Percentiles rank a stretch among this genome's conserved stretches.
These are phyloP conservation scores for Ophthalmolycus amberensis DNA, from an alignment of 2,113 vertebrate genomes.

Conservation along the genomic window DNA sequence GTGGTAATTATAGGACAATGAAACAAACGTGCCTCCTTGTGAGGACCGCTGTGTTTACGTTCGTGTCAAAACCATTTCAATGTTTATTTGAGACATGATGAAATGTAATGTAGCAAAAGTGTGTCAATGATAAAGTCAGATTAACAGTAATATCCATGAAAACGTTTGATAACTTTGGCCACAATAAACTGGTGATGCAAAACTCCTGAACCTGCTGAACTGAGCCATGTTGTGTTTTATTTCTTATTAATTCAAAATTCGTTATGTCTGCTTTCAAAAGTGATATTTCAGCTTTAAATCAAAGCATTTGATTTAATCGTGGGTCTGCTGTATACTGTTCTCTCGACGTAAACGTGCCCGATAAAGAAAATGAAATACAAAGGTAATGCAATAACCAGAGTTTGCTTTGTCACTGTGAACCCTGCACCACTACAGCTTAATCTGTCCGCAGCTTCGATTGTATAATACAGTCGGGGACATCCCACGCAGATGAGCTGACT, in stretches of 20 bases:
- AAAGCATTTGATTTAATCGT: neutral
- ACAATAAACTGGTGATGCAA: neutral
- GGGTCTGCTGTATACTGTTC: neutral
- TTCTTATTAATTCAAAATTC: neutral
- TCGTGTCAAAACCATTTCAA: neutral
- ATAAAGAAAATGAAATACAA: constrained; percentile 12
- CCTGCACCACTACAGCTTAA: constrained; percentile 28
- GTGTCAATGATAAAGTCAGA: neutral
- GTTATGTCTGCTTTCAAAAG: neutral
- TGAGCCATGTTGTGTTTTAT: neutral
- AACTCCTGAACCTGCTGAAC: neutral
- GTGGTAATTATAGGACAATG: neutral
- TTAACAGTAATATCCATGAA: neutral
- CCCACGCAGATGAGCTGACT: constrained; percentile 61
- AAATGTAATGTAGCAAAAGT: neutral
- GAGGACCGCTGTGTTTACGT: neutral
- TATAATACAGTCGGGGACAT: constrained; percentile 42
- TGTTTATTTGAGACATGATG: neutral
- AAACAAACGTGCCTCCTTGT: neutral
- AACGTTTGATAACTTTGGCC: neutral
- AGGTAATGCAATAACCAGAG: constrained; percentile 7
- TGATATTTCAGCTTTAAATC: neutral
- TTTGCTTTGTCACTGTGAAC: constrained; percentile 36
- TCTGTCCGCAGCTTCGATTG: constrained; percentile 35
- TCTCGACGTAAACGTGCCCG: neutral